A percentile compares a stretch with the other conserved stretches of the same genome.
phyloP scores from a whole-genome alignment of 2,888 invertebrate genomes.

The Lagria hirta region DNA sequence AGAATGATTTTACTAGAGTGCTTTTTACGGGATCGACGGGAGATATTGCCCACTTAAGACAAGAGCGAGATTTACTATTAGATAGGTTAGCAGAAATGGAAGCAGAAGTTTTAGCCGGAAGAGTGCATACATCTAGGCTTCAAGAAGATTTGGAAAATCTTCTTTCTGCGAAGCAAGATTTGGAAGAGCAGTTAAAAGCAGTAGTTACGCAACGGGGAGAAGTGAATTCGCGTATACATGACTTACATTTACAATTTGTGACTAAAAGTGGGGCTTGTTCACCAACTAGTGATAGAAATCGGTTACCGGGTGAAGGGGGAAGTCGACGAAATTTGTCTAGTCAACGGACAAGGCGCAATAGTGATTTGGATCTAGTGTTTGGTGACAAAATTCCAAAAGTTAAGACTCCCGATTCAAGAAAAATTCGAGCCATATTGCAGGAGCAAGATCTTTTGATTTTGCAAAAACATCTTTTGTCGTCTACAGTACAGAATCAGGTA shows the following conservation, averaged over 20 bases:
- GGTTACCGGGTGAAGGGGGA: slow-evolving; percentile 32
- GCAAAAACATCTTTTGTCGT: slow-evolving; percentile 78
- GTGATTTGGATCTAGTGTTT: slow-evolving; percentile 69
- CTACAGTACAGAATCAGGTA: slow-evolving; percentile 85
- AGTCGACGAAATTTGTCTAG: slow-evolving; percentile 39
- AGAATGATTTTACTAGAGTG: slow-evolving; percentile 46
- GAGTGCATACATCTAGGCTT: slow-evolving; percentile 66
- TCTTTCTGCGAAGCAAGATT: slow-evolving; percentile 59
- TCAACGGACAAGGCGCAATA: slow-evolving; percentile 54
- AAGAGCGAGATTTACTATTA: slow-evolving; percentile 74
- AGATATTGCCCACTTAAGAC: slow-evolving; percentile 65
- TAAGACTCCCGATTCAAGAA: slow-evolving; percentile 68
- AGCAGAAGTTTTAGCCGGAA: slow-evolving; percentile 68
- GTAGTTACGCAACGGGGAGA: slow-evolving; percentile 61
- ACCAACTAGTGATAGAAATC: slow-evolving; percentile 32
- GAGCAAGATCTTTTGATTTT: slow-evolving; percentile 81
- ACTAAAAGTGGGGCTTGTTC: slow-evolving; percentile 53
- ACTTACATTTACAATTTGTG: slow-evolving; percentile 57
- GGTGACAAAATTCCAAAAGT: slow-evolving; percentile 66
- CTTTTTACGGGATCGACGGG: slow-evolving; percentile 53
- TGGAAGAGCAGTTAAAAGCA: slow-evolving; percentile 62
- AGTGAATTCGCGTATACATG: slow-evolving; percentile 61
- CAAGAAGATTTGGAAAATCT: slow-evolving; percentile 65
- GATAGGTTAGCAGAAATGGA: slow-evolving; percentile 77
- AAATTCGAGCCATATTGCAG: slow-evolving; percentile 79